Percentiles rank a stretch among this genome's conserved stretches.
These are phyloP conservation scores for Eupithecia vulgata DNA, from an alignment of 2,888 invertebrate species.

Conservation along the genomic window DNA sequence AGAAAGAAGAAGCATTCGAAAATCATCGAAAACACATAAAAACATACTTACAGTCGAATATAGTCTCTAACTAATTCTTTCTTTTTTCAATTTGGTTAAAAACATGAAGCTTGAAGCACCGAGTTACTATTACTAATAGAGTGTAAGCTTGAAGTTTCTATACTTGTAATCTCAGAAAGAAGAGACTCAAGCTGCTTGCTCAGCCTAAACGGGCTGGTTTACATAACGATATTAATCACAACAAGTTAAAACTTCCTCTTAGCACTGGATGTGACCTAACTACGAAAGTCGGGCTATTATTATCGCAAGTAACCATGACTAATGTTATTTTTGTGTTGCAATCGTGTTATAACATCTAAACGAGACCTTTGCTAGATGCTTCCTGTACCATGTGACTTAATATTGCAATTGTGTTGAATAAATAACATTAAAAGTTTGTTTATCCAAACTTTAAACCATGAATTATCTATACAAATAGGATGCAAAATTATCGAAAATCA, in stretches of 20 bases:
- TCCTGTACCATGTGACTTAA: constrained; percentile 27
- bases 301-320: constrained; percentile 47
- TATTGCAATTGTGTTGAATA: background rate
- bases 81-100: no score
- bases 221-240: constrained; percentile 19
- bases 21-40: no score
- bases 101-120: no score
- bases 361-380: constrained; percentile 41
- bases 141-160: no score
- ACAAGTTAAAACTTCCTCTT: constrained; percentile 34
- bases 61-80: no score
- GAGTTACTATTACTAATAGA: no score
- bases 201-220: background rate
- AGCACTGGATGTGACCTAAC: constrained; percentile 39
- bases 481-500: no score
- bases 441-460: no score
- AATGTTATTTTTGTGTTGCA: constrained; percentile 41
- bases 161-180: background rate
- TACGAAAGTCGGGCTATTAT: constrained; percentile 34
- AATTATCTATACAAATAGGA: no score
- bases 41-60: no score
- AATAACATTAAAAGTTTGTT: background rate
- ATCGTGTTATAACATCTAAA: constrained; percentile 34
- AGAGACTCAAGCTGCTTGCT: background rate
- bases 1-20: no score